Base-by-base conservation (phyloP, 2,113 vertebrate species). In the Drymodes brunneopygia region DNA sequence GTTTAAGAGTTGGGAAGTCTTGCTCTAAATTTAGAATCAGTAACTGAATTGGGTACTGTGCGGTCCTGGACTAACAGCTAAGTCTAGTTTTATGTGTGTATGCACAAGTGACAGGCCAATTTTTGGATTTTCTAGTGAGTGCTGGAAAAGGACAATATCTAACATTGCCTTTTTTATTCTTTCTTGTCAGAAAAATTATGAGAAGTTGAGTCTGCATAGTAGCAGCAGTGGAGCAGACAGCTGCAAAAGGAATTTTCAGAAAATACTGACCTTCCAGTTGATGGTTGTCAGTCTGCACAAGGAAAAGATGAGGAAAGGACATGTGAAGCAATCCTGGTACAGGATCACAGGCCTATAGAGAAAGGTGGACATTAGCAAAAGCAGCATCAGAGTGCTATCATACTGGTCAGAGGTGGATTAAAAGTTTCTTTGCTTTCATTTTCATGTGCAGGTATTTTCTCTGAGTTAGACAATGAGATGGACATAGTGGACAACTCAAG, bases 401-500 rank as follows among this genome's bases (percentile, higher is more conserved):
- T 57, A 19, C 9, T 65, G 35, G 18, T 78, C 11, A 62, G 35
- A 86, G 23, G 20, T 80, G 38, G 13, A 5, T 64, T 81, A 74
- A 91, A 81, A 86, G 3, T 7, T 36, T 92, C 38, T 91, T 51
- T 81, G 12, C 31, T 85, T 93, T 69, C 10, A 27, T 92, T 91
- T 96, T 75, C 69, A 38, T 54, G 21, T 31, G 6, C 80, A 98
- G 97, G 97, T 88, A 42, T 94, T 5, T 97, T 91, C 70, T 97
- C 97, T 65, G 98, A 98, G 89, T 71, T 98, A 20, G 96, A 98
- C 24, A 97, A 97, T 61, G 98, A 98, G 11, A 40, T 92, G 40
- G 97, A 98, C 11, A 3, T 88, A 15, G 74, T 87, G 2, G 81
- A 97, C 69, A 96, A 96, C 57, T 97, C 45, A 4, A 98, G 90